phyloP scores from a whole-genome alignment of 2,888 invertebrate genomes.

The Oegoconia quadripuncta region DNA sequence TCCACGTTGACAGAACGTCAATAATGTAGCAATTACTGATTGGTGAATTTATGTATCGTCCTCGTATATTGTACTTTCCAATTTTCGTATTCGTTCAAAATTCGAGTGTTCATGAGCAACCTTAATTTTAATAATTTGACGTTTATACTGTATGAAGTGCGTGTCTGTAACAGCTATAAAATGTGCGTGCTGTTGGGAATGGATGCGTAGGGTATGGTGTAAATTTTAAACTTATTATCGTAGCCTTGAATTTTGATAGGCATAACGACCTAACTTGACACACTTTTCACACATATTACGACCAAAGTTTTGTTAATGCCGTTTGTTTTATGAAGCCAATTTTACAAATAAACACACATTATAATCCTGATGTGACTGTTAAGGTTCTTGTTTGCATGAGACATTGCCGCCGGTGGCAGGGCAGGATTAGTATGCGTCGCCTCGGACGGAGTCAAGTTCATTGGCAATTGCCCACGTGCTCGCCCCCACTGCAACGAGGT shows the following conservation, averaged over 20 bases:
- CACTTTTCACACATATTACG: slow-evolving; percentile 31
- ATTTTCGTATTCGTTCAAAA: slow-evolving; percentile 48
- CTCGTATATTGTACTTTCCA: slow-evolving; percentile 43
- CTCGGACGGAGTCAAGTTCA: slow-evolving; percentile 61
- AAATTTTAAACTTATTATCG: slow-evolving; percentile 60
- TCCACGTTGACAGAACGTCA: slow-evolving; percentile 6
- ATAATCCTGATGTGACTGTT: not conserved
- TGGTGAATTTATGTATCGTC: slow-evolving; percentile 9
- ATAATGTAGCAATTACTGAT: slow-evolving; percentile 1
- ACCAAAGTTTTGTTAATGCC: slow-evolving; percentile 4
- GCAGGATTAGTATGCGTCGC: slow-evolving; percentile 54
- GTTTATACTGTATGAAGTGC: slow-evolving; percentile 56
- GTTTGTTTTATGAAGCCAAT: slow-evolving; percentile 5
- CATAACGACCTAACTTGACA: slow-evolving; percentile 40
- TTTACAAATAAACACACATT: slow-evolving; percentile 1
- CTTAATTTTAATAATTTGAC: slow-evolving; percentile 61
- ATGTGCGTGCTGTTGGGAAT: slow-evolving; percentile 58
- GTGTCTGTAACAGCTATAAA: slow-evolving; percentile 57
- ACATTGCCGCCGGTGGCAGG: slow-evolving; percentile 1
- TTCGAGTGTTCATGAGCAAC: slow-evolving; percentile 50
- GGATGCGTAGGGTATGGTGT: slow-evolving; percentile 58
- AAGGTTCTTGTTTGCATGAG: slow-evolving; percentile 1
- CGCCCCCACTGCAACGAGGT: slow-evolving; percentile 57
- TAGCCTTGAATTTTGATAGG: slow-evolving; percentile 53
- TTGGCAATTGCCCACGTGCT: slow-evolving; percentile 66